These are phyloP conservation scores for Callitettix versicolor DNA, from an alignment of 1,140 invertebrate genomes.

Conservation along the genomic window DNA sequence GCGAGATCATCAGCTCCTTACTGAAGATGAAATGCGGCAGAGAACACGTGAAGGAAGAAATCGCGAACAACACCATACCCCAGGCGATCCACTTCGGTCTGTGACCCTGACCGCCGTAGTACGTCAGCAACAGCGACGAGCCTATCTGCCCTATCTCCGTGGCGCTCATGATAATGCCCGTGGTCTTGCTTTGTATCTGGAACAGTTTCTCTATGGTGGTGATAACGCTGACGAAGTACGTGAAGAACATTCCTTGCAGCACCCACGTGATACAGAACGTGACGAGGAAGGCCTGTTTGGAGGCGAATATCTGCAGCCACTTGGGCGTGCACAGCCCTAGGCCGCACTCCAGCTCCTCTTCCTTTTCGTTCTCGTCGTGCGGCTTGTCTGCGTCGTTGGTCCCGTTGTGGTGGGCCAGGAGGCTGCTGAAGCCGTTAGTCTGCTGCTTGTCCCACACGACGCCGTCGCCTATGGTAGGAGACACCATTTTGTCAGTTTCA, in stretches of 20 bases:
- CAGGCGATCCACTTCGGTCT: constrained; percentile 92
- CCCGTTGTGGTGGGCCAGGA: constrained; percentile 5
- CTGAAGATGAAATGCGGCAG: constrained; percentile 73
- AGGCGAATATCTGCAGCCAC: constrained; percentile 67
- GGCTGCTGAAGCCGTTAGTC: not conserved
- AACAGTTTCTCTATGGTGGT: constrained; percentile 95
- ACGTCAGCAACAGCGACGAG: constrained; percentile 78
- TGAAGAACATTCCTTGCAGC: constrained; percentile 87
- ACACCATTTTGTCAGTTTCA: constrained; percentile 3
- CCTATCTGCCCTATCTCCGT: constrained; percentile 92
- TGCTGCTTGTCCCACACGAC: constrained; percentile 11
- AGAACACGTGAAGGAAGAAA: constrained; percentile 78
- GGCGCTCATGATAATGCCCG: constrained; percentile 83
- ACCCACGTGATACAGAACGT: constrained; percentile 83
- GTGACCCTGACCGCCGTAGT: constrained; percentile 87
- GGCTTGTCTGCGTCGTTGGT: not conserved
- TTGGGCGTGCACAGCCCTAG: constrained; percentile 53
- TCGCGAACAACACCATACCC: constrained; percentile 82
- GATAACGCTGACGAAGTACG: constrained; percentile 92
- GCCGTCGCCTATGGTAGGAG: constrained; percentile 2
- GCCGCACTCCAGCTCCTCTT: constrained; percentile 47
- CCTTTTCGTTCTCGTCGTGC: not conserved
- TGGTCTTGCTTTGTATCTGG: constrained; percentile 89
- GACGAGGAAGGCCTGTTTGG: constrained; percentile 79
- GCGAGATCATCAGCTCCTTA: constrained; percentile 53